Evolutionary conservation across 2,888 invertebrate genomes (phyloP).

Genomic region (Phytoseiulus persimilis): DNA sequence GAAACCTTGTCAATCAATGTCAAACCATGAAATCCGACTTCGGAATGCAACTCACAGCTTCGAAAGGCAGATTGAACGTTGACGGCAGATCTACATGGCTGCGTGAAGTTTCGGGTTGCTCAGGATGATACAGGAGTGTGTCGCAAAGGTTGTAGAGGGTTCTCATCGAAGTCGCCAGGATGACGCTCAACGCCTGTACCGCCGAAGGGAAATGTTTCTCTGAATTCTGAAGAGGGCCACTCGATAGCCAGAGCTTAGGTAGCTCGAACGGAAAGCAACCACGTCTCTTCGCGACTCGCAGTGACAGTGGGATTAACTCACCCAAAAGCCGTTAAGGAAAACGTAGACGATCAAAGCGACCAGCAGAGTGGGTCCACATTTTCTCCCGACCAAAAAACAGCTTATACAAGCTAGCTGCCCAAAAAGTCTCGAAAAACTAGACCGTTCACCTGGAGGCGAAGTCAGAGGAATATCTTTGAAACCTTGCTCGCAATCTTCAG

Average conservation of each 20-base stretch:
- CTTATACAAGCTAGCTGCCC: slow-evolving; percentile 10
- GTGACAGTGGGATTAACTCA: neutral
- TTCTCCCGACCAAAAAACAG: slow-evolving; percentile 22
- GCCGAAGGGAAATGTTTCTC: neutral
- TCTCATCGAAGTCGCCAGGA: slow-evolving; percentile 25
- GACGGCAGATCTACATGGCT: slow-evolving; percentile 78
- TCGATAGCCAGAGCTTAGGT: too few species aligned
- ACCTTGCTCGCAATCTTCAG: neutral
- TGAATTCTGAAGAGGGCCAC: too few species aligned
- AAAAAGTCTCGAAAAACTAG: neutral
- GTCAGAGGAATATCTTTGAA: neutral
- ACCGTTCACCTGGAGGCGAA: neutral
- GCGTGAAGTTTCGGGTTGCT: slow-evolving; percentile 76
- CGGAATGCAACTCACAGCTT: slow-evolving; percentile 61
- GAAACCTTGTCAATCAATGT: too few species aligned
- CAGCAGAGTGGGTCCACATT: slow-evolving; percentile 22
- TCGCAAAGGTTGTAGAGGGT: slow-evolving; percentile 69
- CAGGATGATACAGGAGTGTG: slow-evolving; percentile 75
- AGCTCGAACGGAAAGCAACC: neutral
- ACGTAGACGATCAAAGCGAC: slow-evolving; percentile 22
- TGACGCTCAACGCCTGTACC: slow-evolving; percentile 8
- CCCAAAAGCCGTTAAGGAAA: slow-evolving; percentile 10
- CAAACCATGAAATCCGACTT: too few species aligned
- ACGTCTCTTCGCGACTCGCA: neutral
- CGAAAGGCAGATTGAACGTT: slow-evolving; percentile 74